Evolutionary conservation across 2,113 vertebrate genomes (phyloP), one percentile per base, ranked within the genome.

Genomic region (Pseudonaja textilis): DNA sequence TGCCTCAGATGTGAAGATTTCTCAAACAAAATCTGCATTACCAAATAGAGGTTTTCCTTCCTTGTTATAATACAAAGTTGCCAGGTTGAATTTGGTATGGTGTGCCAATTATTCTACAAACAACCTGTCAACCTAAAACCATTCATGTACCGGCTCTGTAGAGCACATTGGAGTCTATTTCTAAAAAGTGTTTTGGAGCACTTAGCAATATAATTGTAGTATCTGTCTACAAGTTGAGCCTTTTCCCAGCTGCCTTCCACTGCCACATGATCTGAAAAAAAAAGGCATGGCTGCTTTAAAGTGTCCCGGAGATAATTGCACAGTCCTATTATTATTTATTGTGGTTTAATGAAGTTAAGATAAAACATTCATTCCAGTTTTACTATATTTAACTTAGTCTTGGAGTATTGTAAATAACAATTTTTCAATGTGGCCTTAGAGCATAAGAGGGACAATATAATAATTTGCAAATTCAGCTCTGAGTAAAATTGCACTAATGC

Each of bases 401-500:
- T 74, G 69, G 14, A 7, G 4, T 29, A 64, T 29, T n/a, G 16
- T 74, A 74, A 74, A 14, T 34, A 74, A 74, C 39, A 74, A 55
- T 55, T 88, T 88, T 55, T 50, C 50, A 88, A 6, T 88, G 47
- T 87, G 87, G 95, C 47, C 95, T 96, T 89, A 89, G 91, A 87
- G n/a, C 93, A 87, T 93, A 56, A 93, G 57, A 93, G 95, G 56
- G 89, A 90, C 86, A 90, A 90, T 93, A 89, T 59, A 26, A 91
- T 81, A 90, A 93, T 86, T 85, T 90, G 45, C 52, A 94, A 93
- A 55, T 64, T 91, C 88, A 39, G 26, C 59, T 95, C 81, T 54
- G 42, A 93, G 95, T 93, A 94, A 96, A 97, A 97, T 94, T 94
- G 93, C 94, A 93, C 94, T 95, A 96, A 95, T 94, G 89, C 87